phyloP scores from a whole-genome alignment of 2,888 invertebrate genomes.

The Acrobasis repandana region DNA sequence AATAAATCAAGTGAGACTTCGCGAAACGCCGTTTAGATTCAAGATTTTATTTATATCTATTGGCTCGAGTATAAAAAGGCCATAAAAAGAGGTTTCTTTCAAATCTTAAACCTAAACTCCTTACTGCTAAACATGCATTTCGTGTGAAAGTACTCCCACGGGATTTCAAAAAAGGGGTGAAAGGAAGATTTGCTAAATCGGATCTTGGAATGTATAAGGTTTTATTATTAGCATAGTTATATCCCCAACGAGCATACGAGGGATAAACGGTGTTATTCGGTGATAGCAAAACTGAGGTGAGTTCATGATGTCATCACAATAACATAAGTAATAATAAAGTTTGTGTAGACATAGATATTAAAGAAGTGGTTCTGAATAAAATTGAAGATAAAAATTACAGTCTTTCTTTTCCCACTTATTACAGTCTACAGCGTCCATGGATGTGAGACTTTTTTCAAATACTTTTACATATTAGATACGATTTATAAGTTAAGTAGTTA shows the following conservation, averaged over 20 bases:
- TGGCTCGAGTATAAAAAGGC: slow-evolving; percentile 9
- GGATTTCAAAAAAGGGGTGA: slow-evolving; percentile 19
- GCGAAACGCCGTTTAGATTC: not conserved
- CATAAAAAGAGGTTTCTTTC: not conserved
- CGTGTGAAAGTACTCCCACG: not conserved
- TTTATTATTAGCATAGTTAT: slow-evolving; percentile 24
- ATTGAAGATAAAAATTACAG: too few relatives aligned
- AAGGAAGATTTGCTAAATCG: slow-evolving; percentile 19
- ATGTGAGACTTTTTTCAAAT: too few relatives aligned
- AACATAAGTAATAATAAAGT: too few relatives aligned
- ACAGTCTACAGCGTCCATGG: too few relatives aligned
- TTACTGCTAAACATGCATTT: slow-evolving; percentile 4
- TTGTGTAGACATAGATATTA: too few relatives aligned
- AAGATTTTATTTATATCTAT: slow-evolving; percentile 15
- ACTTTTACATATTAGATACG: too few relatives aligned
- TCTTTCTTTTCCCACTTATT: too few relatives aligned
- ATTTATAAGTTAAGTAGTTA: too few relatives aligned
- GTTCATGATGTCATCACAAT: too few relatives aligned
- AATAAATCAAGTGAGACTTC: not conserved
- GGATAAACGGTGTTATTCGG: not conserved
- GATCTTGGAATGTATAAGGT: slow-evolving; percentile 21
- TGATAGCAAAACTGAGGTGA: not conserved
- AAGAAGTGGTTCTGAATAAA: too few relatives aligned
- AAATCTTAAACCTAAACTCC: slow-evolving; percentile 9
- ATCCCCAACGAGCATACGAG: slow-evolving; percentile 13